phyloP scores from a whole-genome alignment of 2,888 invertebrate species.

The Spisula subtruncata region DNA sequence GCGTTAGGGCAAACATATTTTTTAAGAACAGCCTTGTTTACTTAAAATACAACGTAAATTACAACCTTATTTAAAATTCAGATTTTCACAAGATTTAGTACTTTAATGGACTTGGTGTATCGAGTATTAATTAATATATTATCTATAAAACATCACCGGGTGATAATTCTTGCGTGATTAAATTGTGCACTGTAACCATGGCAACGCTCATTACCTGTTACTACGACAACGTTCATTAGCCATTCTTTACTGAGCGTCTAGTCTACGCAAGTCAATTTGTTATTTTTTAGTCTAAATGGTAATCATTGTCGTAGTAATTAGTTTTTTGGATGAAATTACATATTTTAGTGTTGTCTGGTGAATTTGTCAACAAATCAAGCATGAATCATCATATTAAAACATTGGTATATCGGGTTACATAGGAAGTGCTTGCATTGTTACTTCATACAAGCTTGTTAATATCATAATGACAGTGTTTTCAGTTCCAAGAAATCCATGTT shows the following conservation, averaged over 20 bases:
- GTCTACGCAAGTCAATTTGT: background rate
- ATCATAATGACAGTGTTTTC: background rate
- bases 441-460: background rate
- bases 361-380: background rate
- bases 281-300: background rate
- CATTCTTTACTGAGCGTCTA: background rate
- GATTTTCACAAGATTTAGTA: too few relatives aligned
- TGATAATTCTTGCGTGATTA: background rate
- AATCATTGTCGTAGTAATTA: background rate
- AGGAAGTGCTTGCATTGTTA: background rate
- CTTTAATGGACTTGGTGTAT: background rate
- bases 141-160: background rate
- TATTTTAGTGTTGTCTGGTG: background rate
- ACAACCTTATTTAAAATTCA: too few relatives aligned
- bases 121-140: background rate
- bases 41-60: too few relatives aligned
- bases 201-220: background rate
- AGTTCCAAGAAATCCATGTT: too few relatives aligned
- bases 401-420: background rate
- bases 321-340: slow-evolving; percentile 1
- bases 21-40: too few relatives aligned
- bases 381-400: too few relatives aligned
- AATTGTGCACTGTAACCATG: background rate
- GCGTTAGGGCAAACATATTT: too few relatives aligned
- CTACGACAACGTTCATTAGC: slow-evolving; percentile 20